These are phyloP conservation scores for Turritopsis rubra DNA, from an alignment of 30 jellyfish, hydroid and myxozoan genomes.

Conservation along the genomic window DNA sequence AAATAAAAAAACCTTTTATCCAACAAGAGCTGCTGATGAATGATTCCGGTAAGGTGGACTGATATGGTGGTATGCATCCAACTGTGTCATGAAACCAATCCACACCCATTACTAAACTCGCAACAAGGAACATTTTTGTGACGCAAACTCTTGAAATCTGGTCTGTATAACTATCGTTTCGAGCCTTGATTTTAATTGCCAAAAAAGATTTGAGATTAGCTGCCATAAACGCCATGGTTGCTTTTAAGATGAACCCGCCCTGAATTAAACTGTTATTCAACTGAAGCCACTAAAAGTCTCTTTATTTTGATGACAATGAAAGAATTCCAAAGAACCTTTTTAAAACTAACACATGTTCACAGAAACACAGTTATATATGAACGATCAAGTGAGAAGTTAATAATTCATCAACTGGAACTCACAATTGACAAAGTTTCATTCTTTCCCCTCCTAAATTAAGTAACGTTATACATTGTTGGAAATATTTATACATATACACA, in stretches of 20 bases:
- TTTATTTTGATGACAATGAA: neutral
- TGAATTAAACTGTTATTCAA: no score
- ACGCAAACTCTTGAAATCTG: constrained; percentile 32
- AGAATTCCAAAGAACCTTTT: neutral
- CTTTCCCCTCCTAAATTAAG: neutral
- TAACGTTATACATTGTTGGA: no score
- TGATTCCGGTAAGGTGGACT: constrained; percentile 1
- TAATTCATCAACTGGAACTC: neutral
- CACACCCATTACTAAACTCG: constrained; percentile 34
- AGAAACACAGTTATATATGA: neutral
- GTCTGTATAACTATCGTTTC: constrained; percentile 36
- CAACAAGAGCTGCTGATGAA: constrained; percentile 27
- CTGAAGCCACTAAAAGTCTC: no score
- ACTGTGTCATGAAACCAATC: constrained; percentile 45
- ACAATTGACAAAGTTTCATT: neutral
- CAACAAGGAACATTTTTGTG: constrained; percentile 29
- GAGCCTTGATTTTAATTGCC: constrained; percentile 21
- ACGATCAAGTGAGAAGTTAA: neutral
- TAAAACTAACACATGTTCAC: neutral
- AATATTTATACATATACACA: no score
- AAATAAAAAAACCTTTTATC: constrained; percentile 34
- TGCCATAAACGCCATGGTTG: constrained; percentile 29
- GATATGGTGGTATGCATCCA: constrained; percentile 16
- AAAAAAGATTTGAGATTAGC: constrained; percentile 25
- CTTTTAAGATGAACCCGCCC: neutral